These are phyloP conservation scores for Manacus vitellinus DNA, from an alignment of 2,113 vertebrate genomes.

Conservation along the genomic window DNA sequence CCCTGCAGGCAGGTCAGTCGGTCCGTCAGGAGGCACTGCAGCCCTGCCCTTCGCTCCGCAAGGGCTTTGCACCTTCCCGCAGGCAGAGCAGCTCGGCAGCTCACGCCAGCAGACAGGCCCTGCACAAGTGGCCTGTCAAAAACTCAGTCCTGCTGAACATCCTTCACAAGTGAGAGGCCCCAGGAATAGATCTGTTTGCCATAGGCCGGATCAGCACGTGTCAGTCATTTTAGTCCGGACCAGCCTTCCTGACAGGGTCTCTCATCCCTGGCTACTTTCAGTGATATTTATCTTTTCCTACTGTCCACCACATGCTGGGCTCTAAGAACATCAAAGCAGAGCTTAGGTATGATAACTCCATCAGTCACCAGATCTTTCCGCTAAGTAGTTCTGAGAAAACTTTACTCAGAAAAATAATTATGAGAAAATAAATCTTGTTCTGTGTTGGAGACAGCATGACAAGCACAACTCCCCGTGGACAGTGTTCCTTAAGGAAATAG, in stretches of 20 bases:
- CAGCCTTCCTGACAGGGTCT: neutral
- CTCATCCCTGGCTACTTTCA: neutral
- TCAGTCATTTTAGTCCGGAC: neutral
- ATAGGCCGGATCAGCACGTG: neutral
- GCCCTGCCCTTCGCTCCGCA: rapidly evolving
- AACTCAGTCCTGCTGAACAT: neutral
- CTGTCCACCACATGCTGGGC: neutral
- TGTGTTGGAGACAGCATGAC: neutral
- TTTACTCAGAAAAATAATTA: neutral
- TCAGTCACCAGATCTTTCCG: rapidly evolving
- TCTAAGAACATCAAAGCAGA: neutral
- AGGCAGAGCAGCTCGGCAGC: neutral
- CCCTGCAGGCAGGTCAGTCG: neutral
- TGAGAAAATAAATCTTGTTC: neutral
- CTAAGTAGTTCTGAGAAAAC: neutral
- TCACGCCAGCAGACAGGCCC: neutral
- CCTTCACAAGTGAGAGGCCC: neutral
- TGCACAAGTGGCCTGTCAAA: neutral
- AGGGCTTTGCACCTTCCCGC: rapidly evolving
- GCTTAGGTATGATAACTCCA: neutral
- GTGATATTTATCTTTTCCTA: neutral
- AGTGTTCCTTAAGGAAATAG: neutral
- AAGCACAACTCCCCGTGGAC: neutral
- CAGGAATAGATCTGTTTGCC: neutral
- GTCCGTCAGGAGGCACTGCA: conserved; percentile 15